These are phyloP conservation scores for Drosophila baimaii DNA, from an alignment of 1,140 invertebrate species.

Conservation along the genomic window DNA sequence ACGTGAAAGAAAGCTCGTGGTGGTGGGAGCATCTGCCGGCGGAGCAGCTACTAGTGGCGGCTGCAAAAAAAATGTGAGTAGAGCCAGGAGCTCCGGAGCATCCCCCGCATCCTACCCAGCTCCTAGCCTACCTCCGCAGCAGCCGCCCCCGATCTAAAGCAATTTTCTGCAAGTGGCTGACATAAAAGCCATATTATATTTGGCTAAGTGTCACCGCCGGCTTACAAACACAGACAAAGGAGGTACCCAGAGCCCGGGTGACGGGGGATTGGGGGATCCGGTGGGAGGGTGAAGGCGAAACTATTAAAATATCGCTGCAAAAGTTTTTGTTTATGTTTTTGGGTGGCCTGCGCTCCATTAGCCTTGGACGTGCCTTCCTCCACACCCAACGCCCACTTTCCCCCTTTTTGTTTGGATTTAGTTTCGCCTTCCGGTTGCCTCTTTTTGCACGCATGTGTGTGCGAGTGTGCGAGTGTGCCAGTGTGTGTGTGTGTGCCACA, in stretches of 20 bases:
- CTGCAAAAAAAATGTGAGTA: constrained; percentile 34
- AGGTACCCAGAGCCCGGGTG: neutral
- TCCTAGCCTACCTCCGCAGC: too few relatives aligned
- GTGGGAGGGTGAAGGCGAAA: constrained; percentile 29
- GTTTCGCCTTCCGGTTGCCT: constrained; percentile 51
- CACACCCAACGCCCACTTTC: too few relatives aligned
- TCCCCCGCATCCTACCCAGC: neutral
- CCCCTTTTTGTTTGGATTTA: constrained; percentile 44
- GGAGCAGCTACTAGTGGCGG: neutral
- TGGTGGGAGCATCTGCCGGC: neutral
- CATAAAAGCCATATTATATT: constrained; percentile 82
- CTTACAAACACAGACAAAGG: constrained; percentile 41
- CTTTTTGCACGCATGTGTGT: constrained; percentile 20
- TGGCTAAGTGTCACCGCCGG: constrained; percentile 79
- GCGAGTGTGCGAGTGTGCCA: constrained; percentile 2
- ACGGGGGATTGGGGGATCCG: too few relatives aligned
- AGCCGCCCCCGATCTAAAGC: constrained; percentile 47
- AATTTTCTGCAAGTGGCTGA: constrained; percentile 79
- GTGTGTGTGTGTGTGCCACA: constrained; percentile 4
- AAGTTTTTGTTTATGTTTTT: constrained; percentile 82
- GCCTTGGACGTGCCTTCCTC: constrained; percentile 59
- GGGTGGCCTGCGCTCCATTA: constrained; percentile 72
- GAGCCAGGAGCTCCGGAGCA: neutral
- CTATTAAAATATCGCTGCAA: constrained; percentile 75
- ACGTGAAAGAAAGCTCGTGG: constrained; percentile 15